Percentiles rank a stretch among this genome's conserved stretches.
These are phyloP conservation scores for Teinopalpus imperialis DNA, from an alignment of 2,888 invertebrate species.

Conservation along the genomic window DNA sequence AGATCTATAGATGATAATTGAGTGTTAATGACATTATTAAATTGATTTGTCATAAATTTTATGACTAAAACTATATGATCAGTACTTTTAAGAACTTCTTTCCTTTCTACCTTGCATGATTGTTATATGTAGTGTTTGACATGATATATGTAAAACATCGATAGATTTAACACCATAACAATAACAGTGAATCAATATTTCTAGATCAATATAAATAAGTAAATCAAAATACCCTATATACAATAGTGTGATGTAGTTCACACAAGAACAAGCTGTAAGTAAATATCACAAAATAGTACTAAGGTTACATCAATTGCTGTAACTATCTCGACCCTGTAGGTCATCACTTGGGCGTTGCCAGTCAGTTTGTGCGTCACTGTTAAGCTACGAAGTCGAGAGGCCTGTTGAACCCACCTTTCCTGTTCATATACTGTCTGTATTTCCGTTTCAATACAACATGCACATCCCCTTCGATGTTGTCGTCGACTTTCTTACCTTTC, in stretches of 20 bases:
- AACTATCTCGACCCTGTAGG: constrained; percentile 36
- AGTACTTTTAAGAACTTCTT: too few relatives aligned
- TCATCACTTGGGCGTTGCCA: constrained; percentile 21
- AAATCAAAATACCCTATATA: too few relatives aligned
- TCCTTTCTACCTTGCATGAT: too few relatives aligned
- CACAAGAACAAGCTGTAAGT: constrained; percentile 31
- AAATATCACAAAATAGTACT: constrained; percentile 45
- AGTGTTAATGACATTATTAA: too few relatives aligned
- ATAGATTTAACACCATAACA: too few relatives aligned
- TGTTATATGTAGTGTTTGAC: too few relatives aligned
- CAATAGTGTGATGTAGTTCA: constrained; percentile 26
- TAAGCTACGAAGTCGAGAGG: constrained; percentile 98
- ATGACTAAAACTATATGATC: too few relatives aligned
- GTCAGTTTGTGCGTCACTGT: constrained; percentile 36
- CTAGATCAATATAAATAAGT: too few relatives aligned
- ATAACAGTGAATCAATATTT: too few relatives aligned
- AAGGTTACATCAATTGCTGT: constrained; percentile 13
- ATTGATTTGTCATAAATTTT: too few relatives aligned
- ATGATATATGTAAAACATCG: too few relatives aligned
- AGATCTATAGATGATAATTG: too few relatives aligned
- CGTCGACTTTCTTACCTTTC: constrained; percentile 97
- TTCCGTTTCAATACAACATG: constrained; percentile 97
- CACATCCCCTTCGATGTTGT: constrained; percentile 96
- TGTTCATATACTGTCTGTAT: constrained; percentile 99
- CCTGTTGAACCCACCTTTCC: constrained; percentile 99